These are phyloP conservation scores for Andrena fulva DNA, from an alignment of 2,888 invertebrate genomes.

Conservation along the genomic window DNA sequence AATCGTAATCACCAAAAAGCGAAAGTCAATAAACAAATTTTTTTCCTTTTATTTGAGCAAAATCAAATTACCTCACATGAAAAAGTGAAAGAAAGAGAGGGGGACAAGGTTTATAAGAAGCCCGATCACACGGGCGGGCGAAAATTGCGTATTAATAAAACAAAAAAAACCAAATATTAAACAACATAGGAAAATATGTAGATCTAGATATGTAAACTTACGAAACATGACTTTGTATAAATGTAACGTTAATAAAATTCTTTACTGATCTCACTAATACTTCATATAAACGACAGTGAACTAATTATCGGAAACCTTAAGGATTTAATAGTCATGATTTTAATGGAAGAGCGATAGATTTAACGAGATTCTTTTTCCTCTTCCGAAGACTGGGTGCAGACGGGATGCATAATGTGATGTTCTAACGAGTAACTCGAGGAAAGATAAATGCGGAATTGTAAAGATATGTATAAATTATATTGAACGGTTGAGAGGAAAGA, in stretches of 20 bases:
- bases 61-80: slow-evolving; percentile 84
- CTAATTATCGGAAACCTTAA: slow-evolving; percentile 65
- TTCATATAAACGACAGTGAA: slow-evolving; percentile 60
- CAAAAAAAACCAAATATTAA: slow-evolving; percentile 82
- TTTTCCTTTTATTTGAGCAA: slow-evolving; percentile 83
- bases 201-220: slow-evolving; percentile 77
- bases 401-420: slow-evolving; percentile 79
- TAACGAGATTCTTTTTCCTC: slow-evolving; percentile 72
- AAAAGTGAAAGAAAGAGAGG: slow-evolving; percentile 68
- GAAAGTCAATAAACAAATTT: slow-evolving; percentile 83
- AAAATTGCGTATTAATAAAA: slow-evolving; percentile 73
- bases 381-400: slow-evolving; percentile 76
- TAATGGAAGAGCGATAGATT: slow-evolving; percentile 63
- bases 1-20: slow-evolving; percentile 80
- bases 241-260: slow-evolving; percentile 81
- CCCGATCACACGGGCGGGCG: slow-evolving; percentile 42
- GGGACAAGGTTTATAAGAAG: slow-evolving; percentile 26
- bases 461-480: slow-evolving; percentile 79
- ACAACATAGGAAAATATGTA: slow-evolving; percentile 80
- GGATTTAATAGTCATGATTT: slow-evolving; percentile 68
- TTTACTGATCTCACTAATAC: slow-evolving; percentile 82
- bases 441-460: slow-evolving; percentile 75
- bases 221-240: slow-evolving; percentile 82
- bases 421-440: slow-evolving; percentile 70
- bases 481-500: slow-evolving; percentile 59